Conservation (phyloP, 37 sponge, comb jelly and placozoan genomes). For the Eunapius fragilis region DNA sequence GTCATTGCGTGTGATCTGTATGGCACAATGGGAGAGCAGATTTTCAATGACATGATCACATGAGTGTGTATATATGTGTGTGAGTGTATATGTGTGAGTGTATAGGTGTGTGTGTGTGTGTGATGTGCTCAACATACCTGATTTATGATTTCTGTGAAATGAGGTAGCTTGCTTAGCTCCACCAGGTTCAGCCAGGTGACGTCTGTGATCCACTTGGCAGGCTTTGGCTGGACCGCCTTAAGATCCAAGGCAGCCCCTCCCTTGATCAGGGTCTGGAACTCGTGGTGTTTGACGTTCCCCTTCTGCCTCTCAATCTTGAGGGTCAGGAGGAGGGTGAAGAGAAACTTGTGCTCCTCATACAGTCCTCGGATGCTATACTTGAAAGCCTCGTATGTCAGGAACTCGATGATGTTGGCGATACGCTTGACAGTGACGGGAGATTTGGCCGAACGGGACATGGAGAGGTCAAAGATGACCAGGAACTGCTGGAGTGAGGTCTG, state of each 20-base stretch:
- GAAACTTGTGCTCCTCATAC: constrained; percentile 97
- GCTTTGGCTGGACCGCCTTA: constrained; percentile 93
- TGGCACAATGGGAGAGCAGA: background rate
- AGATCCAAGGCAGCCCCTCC: constrained; percentile 99
- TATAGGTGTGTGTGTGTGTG: too few species aligned
- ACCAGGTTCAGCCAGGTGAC: constrained; percentile 99
- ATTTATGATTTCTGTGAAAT: constrained; percentile 88
- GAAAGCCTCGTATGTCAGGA: constrained; percentile 93
- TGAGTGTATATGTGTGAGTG: too few species aligned
- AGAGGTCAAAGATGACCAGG: constrained; percentile 92
- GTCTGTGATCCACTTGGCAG: constrained; percentile 97
- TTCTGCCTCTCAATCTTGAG: constrained; percentile 97
- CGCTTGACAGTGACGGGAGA: constrained; percentile 98
- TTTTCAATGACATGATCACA: background rate
- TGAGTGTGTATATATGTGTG: too few species aligned
- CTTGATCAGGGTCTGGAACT: constrained; percentile 98
- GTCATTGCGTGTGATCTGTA: constrained; percentile 93
- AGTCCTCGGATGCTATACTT: constrained; percentile 90
- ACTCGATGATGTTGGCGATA: constrained; percentile 91
- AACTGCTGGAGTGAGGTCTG: constrained; percentile 99
- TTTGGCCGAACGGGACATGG: constrained; percentile 93
- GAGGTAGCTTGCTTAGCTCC: constrained; percentile 95
- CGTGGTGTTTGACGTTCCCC: constrained; percentile 87
- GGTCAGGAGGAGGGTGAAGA: constrained; percentile 96
- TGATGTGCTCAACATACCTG: constrained; percentile 45